These are phyloP conservation scores for Murina feae DNA, from an alignment of 2,113 vertebrate genomes.

Conservation along the genomic window DNA sequence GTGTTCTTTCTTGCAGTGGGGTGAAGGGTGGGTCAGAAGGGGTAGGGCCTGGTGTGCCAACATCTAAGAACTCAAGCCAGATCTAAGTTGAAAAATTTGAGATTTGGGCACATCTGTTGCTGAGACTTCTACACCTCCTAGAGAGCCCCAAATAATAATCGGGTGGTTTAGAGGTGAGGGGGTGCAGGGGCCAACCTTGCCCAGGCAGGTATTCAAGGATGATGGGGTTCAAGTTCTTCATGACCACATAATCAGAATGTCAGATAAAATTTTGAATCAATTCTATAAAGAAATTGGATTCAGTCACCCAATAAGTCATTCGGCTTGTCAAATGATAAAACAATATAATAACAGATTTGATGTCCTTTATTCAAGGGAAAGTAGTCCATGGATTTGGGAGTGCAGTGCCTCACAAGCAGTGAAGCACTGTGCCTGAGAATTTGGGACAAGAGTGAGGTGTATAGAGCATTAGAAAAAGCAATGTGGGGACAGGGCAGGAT, in stretches of 20 bases:
- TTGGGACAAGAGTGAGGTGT: neutral
- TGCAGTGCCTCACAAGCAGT: neutral
- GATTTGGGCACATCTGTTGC: neutral
- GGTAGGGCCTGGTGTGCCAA: neutral
- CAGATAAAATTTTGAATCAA: neutral
- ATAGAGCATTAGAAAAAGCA: neutral
- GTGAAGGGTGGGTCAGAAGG: neutral
- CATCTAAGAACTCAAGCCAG: neutral
- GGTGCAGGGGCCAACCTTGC: fast-evolving
- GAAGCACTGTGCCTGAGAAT: neutral
- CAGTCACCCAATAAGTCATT: neutral
- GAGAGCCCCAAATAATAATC: neutral
- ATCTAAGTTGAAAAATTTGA: neutral
- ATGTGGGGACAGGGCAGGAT: fast-evolving
- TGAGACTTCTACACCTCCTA: neutral
- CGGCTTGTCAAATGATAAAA: neutral
- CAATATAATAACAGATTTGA: neutral
- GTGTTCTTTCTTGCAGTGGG: neutral
- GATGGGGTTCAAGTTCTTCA: neutral
- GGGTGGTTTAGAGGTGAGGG: neutral
- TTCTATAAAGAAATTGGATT: neutral
- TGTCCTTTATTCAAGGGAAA: neutral
- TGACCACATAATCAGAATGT: neutral
- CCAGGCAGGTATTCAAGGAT: too few species aligned
- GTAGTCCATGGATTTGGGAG: too few species aligned